A percentile compares a stretch with the other conserved stretches of the same genome.
Conservation (phyloP, 2,888 invertebrate species). For the Acrobasis consociella region DNA sequence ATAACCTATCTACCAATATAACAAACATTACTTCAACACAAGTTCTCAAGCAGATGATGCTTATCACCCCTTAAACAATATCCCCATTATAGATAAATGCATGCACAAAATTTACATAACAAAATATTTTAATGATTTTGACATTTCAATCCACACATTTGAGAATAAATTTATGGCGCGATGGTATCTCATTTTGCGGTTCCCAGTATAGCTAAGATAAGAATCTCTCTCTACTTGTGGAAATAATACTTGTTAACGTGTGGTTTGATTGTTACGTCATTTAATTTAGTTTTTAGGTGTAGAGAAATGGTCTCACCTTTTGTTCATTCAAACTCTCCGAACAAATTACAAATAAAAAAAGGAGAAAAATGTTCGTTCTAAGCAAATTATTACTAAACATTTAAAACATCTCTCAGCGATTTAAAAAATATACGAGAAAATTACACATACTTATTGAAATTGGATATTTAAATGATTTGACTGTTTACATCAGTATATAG, state of each 20-base stretch:
- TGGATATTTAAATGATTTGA: too few species aligned
- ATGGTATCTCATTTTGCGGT: conserved; percentile 6
- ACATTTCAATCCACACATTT: conserved; percentile 13
- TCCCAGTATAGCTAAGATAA: background rate
- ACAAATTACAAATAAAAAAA: too few species aligned
- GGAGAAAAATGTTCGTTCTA: too few species aligned
- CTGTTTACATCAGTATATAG: too few species aligned
- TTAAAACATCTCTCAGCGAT: too few species aligned
- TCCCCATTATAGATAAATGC: background rate
- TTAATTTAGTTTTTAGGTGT: too few species aligned
- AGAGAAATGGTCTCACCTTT: too few species aligned
- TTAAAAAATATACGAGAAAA: too few species aligned
- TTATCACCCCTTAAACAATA: conserved; percentile 3
- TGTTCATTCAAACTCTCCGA: too few species aligned
- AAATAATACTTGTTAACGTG: background rate
- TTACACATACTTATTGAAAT: too few species aligned
- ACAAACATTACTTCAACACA: background rate
- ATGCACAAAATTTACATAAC: conserved; percentile 14
- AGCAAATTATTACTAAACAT: too few species aligned
- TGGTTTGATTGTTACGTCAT: too few species aligned
- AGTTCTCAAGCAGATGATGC: background rate
- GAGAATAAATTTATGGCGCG: background rate
- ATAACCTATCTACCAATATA: background rate
- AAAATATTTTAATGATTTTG: conserved; percentile 10
- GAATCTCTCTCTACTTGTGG: background rate